Evolutionary conservation across 1,140 invertebrate genomes (phyloP).

Genomic region (Neodiprion fabricii): DNA sequence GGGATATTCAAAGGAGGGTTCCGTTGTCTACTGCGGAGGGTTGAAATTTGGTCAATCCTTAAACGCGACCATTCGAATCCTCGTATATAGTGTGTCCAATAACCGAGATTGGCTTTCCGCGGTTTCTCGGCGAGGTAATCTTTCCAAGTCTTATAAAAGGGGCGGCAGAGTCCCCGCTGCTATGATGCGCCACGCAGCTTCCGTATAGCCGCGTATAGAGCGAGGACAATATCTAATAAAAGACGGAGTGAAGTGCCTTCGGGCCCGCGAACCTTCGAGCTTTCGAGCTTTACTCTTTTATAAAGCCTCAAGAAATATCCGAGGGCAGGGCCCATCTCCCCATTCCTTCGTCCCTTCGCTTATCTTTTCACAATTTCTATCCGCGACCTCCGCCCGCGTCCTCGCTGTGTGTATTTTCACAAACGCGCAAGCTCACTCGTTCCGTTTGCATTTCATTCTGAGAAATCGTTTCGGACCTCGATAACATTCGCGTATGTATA

Average conservation of each 20-base stretch:
- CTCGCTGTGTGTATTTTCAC: neutral
- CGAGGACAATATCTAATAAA: slow-evolving; percentile 49
- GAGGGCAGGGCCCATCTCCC: neutral
- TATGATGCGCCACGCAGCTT: slow-evolving; percentile 26
- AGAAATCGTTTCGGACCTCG: no score
- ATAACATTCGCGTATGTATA: no score
- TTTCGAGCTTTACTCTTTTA: slow-evolving; percentile 29
- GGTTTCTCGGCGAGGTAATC: slow-evolving; percentile 22
- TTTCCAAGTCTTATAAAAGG: slow-evolving; percentile 11
- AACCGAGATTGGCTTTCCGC: slow-evolving; percentile 47
- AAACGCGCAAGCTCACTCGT: no score
- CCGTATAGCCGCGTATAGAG: slow-evolving; percentile 28
- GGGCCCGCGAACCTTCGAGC: slow-evolving; percentile 15
- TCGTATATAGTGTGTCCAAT: slow-evolving; percentile 39
- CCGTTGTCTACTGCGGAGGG: no score
- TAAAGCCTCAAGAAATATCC: slow-evolving; percentile 35
- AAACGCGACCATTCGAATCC: slow-evolving; percentile 32
- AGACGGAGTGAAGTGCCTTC: slow-evolving; percentile 35
- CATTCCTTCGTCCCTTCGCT: neutral
- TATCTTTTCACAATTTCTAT: neutral
- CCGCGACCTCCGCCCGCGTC: neutral
- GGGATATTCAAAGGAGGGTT: no score
- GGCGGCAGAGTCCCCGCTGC: neutral
- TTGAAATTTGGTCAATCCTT: slow-evolving; percentile 17
- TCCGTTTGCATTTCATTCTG: no score